A percentile compares a stretch with the other conserved stretches of the same genome.
phyloP scores from a whole-genome alignment of 2,113 vertebrate genomes.

The Phodopus roborovskii region DNA sequence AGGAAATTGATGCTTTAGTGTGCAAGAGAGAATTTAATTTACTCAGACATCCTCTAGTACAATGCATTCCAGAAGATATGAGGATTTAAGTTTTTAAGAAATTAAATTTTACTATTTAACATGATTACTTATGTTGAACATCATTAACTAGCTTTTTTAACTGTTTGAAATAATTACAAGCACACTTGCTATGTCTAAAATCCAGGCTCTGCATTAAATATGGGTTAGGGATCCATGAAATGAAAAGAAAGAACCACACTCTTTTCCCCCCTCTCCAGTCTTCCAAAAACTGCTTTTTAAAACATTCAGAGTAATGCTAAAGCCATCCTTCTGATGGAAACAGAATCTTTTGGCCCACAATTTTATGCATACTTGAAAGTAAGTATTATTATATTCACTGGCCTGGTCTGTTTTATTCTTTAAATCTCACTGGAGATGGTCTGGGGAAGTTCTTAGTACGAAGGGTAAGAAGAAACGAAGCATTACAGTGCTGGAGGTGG shows the following conservation, averaged over 20 bases:
- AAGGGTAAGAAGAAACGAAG: not conserved
- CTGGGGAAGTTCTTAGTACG: not conserved
- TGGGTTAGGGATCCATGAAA: constrained; percentile 97
- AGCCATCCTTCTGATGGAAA: constrained; percentile 61
- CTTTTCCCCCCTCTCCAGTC: constrained; percentile 83
- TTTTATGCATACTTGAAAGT: constrained; percentile 77
- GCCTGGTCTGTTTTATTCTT: constrained; percentile 1
- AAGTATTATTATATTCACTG: not conserved
- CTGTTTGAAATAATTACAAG: constrained; percentile 96
- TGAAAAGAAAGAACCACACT: constrained; percentile 87
- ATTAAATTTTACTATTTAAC: constrained; percentile 99
- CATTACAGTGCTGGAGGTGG: not conserved
- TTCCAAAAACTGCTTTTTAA: constrained; percentile 78
- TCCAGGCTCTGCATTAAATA: constrained; percentile 91
- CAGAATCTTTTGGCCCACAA: constrained; percentile 62
- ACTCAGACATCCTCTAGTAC: constrained; percentile 98
- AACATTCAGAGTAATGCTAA: constrained; percentile 60
- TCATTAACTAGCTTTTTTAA: constrained; percentile 94
- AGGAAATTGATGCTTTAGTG: constrained; percentile 99
- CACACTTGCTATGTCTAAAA: constrained; percentile 91
- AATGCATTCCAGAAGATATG: constrained; percentile 99
- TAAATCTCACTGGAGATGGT: not conserved
- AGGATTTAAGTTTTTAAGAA: constrained; percentile 96
- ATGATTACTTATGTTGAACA: constrained; percentile 98
- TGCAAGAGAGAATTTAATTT: constrained; percentile 99